Percentiles rank a stretch among this genome's conserved stretches.
Evolutionary conservation across 2,797 vertebrate species (phyloP).

Genomic region (Hipposideros larvatus): DNA sequence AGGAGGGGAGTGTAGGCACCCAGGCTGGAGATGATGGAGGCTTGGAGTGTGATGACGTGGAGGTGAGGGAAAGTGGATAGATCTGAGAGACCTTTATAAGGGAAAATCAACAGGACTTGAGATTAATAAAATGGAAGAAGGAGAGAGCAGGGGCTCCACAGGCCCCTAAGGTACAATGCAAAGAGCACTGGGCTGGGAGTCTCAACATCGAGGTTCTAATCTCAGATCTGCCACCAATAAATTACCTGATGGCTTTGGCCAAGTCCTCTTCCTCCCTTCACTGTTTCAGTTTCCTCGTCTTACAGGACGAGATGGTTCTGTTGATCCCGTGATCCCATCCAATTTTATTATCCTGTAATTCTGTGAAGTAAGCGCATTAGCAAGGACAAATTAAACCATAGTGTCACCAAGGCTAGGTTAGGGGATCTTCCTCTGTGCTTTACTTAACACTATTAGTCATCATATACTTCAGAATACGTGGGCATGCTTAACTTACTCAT

Average conservation of each 20-base stretch:
- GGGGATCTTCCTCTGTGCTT: neutral
- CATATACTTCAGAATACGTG: neutral
- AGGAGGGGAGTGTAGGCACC: neutral
- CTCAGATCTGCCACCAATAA: neutral
- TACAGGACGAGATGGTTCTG: neutral
- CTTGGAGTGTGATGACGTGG: accelerated
- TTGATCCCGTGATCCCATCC: neutral
- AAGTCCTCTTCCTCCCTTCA: neutral
- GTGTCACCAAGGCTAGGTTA: neutral
- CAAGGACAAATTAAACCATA: neutral
- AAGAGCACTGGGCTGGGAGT: neutral
- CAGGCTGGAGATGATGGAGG: neutral
- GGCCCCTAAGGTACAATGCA: neutral
- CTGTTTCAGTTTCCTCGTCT: neutral
- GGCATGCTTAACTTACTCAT: neutral
- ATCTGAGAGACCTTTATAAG: neutral
- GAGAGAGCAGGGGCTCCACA: neutral
- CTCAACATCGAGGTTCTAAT: neutral
- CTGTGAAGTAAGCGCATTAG: neutral
- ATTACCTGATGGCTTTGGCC: neutral
- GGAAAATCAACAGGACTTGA: neutral
- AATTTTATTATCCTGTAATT: neutral
- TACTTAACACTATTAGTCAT: neutral
- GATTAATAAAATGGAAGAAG: neutral
- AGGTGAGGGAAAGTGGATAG: neutral